Percentiles rank a stretch among this genome's conserved stretches.
Conservation (phyloP, 2,888 invertebrate genomes). For the Dione vanillae region DNA sequence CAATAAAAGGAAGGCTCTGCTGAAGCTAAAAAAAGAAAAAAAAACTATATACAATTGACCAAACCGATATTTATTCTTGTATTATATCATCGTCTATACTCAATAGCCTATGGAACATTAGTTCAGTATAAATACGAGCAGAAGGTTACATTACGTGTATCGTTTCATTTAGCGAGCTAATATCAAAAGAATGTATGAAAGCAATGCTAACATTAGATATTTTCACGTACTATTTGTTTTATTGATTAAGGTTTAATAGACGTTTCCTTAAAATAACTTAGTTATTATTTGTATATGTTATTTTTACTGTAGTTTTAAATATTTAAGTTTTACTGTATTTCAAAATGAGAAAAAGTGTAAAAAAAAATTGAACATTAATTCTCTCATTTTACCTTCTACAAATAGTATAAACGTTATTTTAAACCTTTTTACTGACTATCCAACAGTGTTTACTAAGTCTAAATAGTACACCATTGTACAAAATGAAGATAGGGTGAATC, state of each 20-base stretch:
- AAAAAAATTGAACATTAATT: too few relatives aligned
- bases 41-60: background rate
- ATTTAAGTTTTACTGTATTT: too few relatives aligned
- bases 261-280: slow-evolving; percentile 16
- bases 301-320: background rate
- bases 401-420: too few relatives aligned
- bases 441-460: background rate
- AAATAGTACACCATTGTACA: background rate
- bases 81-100: background rate
- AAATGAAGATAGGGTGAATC: slow-evolving; percentile 2
- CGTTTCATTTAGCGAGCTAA: slow-evolving; percentile 67
- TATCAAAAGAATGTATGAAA: slow-evolving; percentile 41
- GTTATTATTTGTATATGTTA: background rate
- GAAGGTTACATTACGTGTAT: slow-evolving; percentile 51
- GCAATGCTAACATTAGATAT: slow-evolving; percentile 29
- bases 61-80: background rate
- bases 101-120: background rate
- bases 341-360: too few relatives aligned
- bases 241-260: slow-evolving; percentile 27
- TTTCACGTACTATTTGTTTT: slow-evolving; percentile 32
- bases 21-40: too few relatives aligned
- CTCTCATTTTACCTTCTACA: too few relatives aligned
- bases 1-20: too few relatives aligned
- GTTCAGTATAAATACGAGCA: slow-evolving; percentile 27
- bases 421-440: background rate